Conservation (phyloP, 2,113 vertebrate genomes). For the Balaeniceps rex region DNA sequence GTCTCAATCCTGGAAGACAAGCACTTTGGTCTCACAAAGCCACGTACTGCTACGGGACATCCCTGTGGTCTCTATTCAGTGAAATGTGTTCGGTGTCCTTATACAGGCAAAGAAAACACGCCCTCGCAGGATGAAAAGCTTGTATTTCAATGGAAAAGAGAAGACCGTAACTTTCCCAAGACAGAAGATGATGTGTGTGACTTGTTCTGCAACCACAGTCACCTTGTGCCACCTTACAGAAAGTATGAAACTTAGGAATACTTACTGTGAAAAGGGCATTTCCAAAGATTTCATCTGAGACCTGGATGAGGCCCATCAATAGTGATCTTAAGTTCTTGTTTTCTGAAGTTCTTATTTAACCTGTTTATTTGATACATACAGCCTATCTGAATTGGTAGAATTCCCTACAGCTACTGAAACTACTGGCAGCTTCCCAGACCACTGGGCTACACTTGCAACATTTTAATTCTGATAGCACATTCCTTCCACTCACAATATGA, state of each 20-base stretch:
- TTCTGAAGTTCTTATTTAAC: not conserved
- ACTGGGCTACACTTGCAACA: not conserved
- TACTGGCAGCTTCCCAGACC: not conserved
- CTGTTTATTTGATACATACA: not conserved
- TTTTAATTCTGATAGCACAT: not conserved
- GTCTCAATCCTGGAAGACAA: not conserved
- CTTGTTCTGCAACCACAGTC: not conserved
- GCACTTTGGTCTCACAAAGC: not conserved
- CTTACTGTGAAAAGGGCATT: not conserved
- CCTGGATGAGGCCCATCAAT: not conserved
- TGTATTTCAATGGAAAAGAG: not conserved
- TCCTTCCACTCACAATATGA: not conserved
- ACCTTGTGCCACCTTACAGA: not conserved
- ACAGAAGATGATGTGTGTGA: not conserved
- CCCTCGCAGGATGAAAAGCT: not conserved
- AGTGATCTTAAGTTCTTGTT: not conserved
- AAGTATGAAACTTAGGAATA: not conserved
- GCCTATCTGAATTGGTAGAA: not conserved
- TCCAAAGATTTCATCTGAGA: not conserved
- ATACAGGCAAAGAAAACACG: accelerated
- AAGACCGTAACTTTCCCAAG: not conserved
- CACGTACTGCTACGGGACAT: not conserved
- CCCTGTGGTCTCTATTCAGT: not conserved
- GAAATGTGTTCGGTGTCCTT: not conserved
- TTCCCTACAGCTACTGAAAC: not conserved